Percentiles rank a stretch among this genome's conserved stretches.
These are phyloP conservation scores for Mesocentrotus franciscanus DNA, from an alignment of 53 echinoderm and acorn worm genomes.

Conservation along the genomic window DNA sequence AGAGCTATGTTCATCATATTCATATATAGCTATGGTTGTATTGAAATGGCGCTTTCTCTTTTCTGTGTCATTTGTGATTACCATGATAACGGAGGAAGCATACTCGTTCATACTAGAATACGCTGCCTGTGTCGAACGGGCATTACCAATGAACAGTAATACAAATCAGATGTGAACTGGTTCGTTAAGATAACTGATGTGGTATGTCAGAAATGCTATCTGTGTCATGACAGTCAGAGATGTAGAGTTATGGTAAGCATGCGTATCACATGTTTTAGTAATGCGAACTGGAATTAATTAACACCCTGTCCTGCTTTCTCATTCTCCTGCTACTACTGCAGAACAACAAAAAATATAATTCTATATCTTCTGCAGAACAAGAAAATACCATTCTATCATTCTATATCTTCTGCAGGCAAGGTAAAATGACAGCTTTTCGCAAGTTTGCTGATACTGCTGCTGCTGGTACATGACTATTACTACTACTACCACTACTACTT, in stretches of 20 bases:
- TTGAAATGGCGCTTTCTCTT: not conserved
- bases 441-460: no score
- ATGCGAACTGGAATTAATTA: not conserved
- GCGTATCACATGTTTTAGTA: not conserved
- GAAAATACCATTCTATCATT: no score
- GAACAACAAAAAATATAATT: no score
- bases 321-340: no score
- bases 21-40: no score
- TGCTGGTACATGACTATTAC: not conserved
- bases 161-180: not conserved
- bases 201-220: conserved; percentile 11
- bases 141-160: not conserved
- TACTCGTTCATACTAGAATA: not conserved
- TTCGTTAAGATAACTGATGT: not conserved
- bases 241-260: not conserved
- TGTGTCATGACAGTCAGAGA: not conserved
- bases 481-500: conserved; percentile 5
- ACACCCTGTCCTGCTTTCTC: not conserved
- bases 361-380: no score
- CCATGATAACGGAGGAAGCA: not conserved
- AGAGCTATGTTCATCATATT: no score
- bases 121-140: not conserved
- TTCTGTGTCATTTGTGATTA: not conserved
- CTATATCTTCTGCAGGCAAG: no score
- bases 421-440: no score